Evolutionary conservation across 2,888 invertebrate species (phyloP).

Genomic region (Argyra leucocephala): DNA sequence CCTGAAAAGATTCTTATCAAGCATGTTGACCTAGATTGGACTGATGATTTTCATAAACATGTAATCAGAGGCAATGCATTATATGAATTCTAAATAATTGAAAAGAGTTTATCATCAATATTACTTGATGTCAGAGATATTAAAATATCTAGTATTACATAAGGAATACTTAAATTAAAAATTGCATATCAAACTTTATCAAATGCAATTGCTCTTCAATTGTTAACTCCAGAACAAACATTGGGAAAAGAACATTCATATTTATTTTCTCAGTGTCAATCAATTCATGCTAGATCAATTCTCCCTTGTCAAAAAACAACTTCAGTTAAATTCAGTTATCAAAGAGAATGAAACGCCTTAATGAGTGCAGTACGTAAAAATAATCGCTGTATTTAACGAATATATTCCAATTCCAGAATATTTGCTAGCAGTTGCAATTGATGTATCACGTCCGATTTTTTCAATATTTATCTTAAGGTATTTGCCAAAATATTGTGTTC

Average conservation of each 20-base stretch:
- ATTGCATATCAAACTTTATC: conserved; percentile 70
- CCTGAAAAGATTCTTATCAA: conserved; percentile 61
- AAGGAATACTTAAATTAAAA: conserved; percentile 42
- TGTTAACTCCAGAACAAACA: conserved; percentile 80
- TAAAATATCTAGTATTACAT: conserved; percentile 53
- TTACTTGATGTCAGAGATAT: conserved; percentile 66
- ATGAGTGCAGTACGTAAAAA: conserved; percentile 72
- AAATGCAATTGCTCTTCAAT: conserved; percentile 76
- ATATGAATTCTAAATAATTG: conserved; percentile 51
- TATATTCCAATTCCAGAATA: conserved; percentile 81
- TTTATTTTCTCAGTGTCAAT: conserved; percentile 76
- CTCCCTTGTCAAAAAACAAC: conserved; percentile 91
- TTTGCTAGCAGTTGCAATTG: conserved; percentile 80
- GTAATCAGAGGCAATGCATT: conserved; percentile 58
- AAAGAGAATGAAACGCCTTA: conserved; percentile 63
- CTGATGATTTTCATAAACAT: conserved; percentile 61
- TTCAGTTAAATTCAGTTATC: conserved; percentile 75
- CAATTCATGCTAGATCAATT: conserved; percentile 81
- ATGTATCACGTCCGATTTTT: conserved; percentile 66
- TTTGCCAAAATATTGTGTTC: too few species aligned
- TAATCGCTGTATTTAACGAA: conserved; percentile 55
- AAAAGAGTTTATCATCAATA: conserved; percentile 48
- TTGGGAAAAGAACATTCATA: conserved; percentile 78
- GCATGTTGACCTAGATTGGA: conserved; percentile 55
- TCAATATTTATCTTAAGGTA: too few species aligned